Conservation (phyloP, 2,888 invertebrate genomes). For the Ormyrus nitidulus region DNA sequence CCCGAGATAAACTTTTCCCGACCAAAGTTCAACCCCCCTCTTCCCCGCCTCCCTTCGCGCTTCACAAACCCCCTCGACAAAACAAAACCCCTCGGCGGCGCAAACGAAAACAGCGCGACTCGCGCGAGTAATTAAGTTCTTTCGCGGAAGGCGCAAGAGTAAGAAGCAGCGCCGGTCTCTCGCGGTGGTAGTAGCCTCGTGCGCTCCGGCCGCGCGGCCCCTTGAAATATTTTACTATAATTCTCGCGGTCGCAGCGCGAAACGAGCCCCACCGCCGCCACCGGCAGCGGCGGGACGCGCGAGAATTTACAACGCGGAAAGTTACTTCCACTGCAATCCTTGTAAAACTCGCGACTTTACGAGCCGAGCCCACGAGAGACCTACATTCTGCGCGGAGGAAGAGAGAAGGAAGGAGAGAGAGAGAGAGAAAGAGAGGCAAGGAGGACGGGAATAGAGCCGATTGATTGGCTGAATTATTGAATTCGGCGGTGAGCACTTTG, state of each 20-base stretch:
- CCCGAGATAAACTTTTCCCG: too few species aligned
- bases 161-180: constrained; percentile 2
- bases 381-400: constrained; percentile 52
- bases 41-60: too few species aligned
- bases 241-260: constrained; percentile 57
- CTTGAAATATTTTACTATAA: constrained; percentile 55
- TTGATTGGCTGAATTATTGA: too few species aligned
- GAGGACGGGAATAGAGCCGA: neutral
- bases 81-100: constrained; percentile 21
- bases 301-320: constrained; percentile 62
- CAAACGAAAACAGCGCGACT: constrained; percentile 43
- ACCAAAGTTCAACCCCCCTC: too few species aligned
- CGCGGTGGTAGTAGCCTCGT: neutral
- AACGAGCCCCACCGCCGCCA: constrained; percentile 42
- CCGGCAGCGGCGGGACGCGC: constrained; percentile 52
- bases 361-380: constrained; percentile 59
- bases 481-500: too few species aligned
- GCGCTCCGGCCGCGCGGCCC: neutral
- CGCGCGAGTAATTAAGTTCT: constrained; percentile 53
- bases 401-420: neutral
- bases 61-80: neutral
- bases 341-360: constrained; percentile 63
- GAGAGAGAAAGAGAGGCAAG: neutral
- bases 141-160: constrained; percentile 22
- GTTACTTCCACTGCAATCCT: constrained; percentile 58